Evolutionary conservation across 2,888 invertebrate genomes (phyloP).

Genomic region (Syrphus vitripennis): DNA sequence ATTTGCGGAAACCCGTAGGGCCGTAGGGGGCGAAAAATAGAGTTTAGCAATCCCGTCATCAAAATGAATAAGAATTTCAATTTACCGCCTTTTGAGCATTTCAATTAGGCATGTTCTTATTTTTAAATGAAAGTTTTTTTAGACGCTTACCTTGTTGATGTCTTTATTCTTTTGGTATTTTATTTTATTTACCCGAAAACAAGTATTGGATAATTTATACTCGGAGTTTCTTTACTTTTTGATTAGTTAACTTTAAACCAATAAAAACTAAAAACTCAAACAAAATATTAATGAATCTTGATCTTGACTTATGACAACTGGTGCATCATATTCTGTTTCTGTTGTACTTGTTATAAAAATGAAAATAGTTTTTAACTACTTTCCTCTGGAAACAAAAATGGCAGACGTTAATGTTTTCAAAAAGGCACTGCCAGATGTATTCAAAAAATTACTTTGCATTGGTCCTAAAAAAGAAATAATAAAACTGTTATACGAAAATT

Average conservation of each 20-base stretch:
- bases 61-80: background rate
- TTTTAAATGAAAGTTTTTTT: background rate
- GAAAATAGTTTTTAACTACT: background rate
- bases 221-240: background rate
- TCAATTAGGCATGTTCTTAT: background rate
- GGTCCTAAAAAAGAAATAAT: background rate
- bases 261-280: background rate
- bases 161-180: background rate
- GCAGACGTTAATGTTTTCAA: background rate
- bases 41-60: background rate
- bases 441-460: background rate
- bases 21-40: background rate
- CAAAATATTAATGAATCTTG: background rate
- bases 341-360: background rate
- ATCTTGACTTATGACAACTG: background rate
- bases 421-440: background rate
- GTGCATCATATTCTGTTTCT: background rate
- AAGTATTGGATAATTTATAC: background rate
- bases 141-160: background rate
- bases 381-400: conserved; percentile 5
- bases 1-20: background rate
- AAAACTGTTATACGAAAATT: background rate
- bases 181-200: background rate
- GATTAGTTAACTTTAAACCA: background rate
- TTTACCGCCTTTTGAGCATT: background rate